A percentile compares a stretch with the other conserved stretches of the same genome.
Conservation (phyloP, 2,113 vertebrate species). For the Zapornia atra region DNA sequence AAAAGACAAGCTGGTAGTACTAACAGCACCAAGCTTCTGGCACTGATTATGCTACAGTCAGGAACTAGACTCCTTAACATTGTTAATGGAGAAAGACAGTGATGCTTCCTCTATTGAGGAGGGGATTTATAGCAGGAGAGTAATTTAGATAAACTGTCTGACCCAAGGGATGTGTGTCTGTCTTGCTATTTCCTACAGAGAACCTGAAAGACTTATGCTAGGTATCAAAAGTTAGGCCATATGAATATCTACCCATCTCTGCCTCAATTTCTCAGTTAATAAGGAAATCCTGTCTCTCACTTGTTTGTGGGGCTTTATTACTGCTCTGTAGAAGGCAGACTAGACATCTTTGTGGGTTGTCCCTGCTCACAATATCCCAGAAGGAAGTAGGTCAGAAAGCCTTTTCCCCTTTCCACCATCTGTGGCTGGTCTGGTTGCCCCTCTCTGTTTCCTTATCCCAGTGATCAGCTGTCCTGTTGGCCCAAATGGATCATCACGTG, state of each 20-base stretch:
- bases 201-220: background rate
- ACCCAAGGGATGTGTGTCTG: background rate
- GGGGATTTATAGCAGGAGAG: background rate
- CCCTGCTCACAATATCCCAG: background rate
- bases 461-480: background rate
- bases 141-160: background rate
- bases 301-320: background rate
- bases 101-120: background rate
- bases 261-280: background rate
- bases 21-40: background rate
- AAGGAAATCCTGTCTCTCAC: background rate
- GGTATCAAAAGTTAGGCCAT: background rate
- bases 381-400: background rate
- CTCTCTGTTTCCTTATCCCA: background rate
- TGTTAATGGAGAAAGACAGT: background rate
- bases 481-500: background rate
- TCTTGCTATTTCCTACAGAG: background rate
- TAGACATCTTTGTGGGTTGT: background rate
- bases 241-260: background rate
- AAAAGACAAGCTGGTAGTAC: background rate
- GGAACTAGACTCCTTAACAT: background rate
- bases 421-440: background rate
- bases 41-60: background rate
- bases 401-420: background rate
- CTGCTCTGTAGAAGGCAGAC: background rate